Evolutionary conservation across 2,888 invertebrate species (phyloP).

Genomic region (Linnaemya tessellans): DNA sequence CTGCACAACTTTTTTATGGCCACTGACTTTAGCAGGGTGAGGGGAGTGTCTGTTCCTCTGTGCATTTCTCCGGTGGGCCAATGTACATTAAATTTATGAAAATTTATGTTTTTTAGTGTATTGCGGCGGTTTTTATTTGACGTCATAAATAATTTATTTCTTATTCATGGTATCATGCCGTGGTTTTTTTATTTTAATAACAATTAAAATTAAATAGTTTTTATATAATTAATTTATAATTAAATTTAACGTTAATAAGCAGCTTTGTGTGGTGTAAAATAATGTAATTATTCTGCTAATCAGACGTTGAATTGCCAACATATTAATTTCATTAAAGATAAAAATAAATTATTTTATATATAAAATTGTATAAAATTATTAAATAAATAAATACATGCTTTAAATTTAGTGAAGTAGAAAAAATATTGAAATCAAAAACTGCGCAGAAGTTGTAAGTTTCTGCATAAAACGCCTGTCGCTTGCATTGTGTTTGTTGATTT

Average conservation of each 20-base stretch:
- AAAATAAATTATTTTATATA: not conserved
- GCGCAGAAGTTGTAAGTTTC: not conserved
- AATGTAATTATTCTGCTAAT: constrained; percentile 38
- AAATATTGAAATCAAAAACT: too few species aligned
- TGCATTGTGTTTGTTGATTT: not conserved
- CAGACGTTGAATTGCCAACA: not conserved
- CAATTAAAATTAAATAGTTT: constrained; percentile 3
- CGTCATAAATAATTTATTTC: not conserved
- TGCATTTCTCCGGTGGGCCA: not conserved
- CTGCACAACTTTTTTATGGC: constrained; percentile 38
- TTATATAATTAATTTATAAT: constrained; percentile 4
- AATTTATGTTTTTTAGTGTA: constrained; percentile 54
- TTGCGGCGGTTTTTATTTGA: not conserved
- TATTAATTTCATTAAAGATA: not conserved
- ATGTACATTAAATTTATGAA: constrained; percentile 51
- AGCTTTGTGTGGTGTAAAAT: constrained; percentile 48
- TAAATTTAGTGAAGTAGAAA: not conserved
- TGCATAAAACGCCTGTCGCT: not conserved
- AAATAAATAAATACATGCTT: not conserved
- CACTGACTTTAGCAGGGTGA: constrained; percentile 42
- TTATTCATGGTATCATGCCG: constrained; percentile 17
- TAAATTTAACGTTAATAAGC: constrained; percentile 27
- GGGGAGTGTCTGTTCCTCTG: not conserved
- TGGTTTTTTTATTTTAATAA: not conserved
- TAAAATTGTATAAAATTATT: not conserved